phyloP scores from a whole-genome alignment of 2,888 invertebrate species.

The Tachina grossa region DNA sequence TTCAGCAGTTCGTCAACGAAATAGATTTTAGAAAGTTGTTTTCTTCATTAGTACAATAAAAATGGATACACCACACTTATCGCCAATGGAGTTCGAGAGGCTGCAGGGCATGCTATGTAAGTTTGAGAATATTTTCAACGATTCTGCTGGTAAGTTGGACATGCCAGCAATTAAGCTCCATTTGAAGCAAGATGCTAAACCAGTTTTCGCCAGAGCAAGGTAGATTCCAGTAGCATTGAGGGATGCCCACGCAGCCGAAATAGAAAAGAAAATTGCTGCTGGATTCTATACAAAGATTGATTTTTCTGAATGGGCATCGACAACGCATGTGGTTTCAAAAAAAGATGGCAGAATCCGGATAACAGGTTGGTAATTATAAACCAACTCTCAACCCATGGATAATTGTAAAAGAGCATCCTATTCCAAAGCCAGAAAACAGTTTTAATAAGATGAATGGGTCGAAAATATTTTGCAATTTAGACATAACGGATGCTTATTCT shows the following conservation, averaged over 20 bases:
- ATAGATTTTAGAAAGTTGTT: constrained; percentile 43
- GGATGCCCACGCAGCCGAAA: constrained; percentile 2
- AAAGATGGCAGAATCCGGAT: constrained; percentile 37
- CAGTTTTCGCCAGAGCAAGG: constrained; percentile 6
- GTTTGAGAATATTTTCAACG: background rate
- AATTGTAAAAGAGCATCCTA: constrained; percentile 46
- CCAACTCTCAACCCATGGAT: constrained; percentile 25
- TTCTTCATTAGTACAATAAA: constrained; percentile 28
- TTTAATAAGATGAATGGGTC: constrained; percentile 48
- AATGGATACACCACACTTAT: constrained; percentile 21
- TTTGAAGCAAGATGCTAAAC: constrained; percentile 30
- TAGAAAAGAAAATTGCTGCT: background rate
- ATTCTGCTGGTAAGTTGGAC: constrained; percentile 32
- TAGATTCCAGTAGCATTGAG: constrained; percentile 6
- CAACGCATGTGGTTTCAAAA: constrained; percentile 12
- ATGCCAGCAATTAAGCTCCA: constrained; percentile 37
- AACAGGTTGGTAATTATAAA: constrained; percentile 43
- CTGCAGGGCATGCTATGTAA: background rate
- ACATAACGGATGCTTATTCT: constrained; percentile 53
- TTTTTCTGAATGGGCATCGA: constrained; percentile 29
- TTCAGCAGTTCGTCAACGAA: too few species aligned
- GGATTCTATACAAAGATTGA: background rate
- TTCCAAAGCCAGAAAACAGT: constrained; percentile 14
- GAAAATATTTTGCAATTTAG: constrained; percentile 36
- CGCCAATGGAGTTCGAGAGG: background rate